Conservation (phyloP, 1,140 invertebrate genomes). For the Euura lappo region DNA sequence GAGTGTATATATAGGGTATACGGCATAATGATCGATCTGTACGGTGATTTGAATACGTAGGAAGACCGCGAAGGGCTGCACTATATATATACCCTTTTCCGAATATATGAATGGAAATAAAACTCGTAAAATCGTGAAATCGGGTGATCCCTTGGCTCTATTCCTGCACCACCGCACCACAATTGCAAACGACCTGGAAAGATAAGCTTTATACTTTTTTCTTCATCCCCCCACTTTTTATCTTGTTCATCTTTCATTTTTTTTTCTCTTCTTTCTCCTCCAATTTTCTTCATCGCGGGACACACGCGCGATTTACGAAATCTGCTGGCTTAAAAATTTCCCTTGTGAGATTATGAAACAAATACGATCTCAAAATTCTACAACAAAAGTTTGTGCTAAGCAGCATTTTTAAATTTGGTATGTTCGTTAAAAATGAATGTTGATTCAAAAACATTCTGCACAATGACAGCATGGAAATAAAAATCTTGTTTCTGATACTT, state of each 20-base stretch:
- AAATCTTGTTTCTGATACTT: too few relatives aligned
- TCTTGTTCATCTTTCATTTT: neutral
- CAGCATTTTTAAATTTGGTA: too few relatives aligned
- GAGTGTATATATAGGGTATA: too few relatives aligned
- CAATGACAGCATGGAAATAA: too few relatives aligned
- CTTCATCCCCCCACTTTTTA: neutral
- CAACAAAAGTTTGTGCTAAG: too few relatives aligned
- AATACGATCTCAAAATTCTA: too few relatives aligned
- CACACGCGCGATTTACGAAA: too few relatives aligned
- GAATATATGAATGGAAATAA: constrained; percentile 6
- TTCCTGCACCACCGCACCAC: neutral
- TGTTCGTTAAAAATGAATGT: too few relatives aligned
- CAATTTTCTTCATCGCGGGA: too few relatives aligned
- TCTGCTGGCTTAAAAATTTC: too few relatives aligned
- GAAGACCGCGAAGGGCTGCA: neutral
- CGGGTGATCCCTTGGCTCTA: neutral
- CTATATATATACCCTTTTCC: neutral
- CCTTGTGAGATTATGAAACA: too few relatives aligned
- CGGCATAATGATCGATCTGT: constrained; percentile 2
- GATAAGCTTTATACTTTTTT: neutral
- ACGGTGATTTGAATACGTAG: neutral
- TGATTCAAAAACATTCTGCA: too few relatives aligned
- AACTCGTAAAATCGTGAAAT: neutral
- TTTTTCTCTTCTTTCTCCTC: neutral
- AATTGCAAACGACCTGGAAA: neutral